Conservation (phyloP, 2,888 invertebrate species). For the Argyresthia albistria region DNA sequence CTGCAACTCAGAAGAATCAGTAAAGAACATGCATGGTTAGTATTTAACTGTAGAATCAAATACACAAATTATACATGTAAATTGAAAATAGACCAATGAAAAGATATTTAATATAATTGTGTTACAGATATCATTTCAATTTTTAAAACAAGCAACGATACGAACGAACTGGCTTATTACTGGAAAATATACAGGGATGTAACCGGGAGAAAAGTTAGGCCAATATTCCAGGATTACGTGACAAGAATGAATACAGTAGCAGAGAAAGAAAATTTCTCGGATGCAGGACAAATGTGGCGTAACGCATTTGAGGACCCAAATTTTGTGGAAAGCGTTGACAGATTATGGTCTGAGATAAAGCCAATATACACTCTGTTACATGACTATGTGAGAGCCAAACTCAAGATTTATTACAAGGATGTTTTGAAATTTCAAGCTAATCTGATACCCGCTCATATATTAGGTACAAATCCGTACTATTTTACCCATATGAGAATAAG, state of each 20-base stretch:
- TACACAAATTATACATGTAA: neutral
- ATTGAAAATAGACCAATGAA: neutral
- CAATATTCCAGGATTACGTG: conserved; percentile 74
- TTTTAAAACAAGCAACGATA: conserved; percentile 67
- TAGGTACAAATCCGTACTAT: conserved; percentile 56
- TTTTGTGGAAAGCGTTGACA: conserved; percentile 49
- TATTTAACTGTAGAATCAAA: neutral
- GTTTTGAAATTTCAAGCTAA: conserved; percentile 51
- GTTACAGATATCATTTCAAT: conserved; percentile 47
- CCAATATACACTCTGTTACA: conserved; percentile 78
- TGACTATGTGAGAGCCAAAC: conserved; percentile 72
- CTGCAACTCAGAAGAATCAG: conserved; percentile 41
- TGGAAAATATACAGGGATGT: conserved; percentile 78
- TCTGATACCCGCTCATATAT: conserved; percentile 78
- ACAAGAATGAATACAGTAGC: conserved; percentile 75
- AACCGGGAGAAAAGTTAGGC: conserved; percentile 74
- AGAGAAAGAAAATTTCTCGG: conserved; percentile 57
- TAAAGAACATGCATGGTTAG: conserved; percentile 56
- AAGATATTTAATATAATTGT: neutral
- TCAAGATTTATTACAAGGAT: conserved; percentile 62
- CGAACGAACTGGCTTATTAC: conserved; percentile 73
- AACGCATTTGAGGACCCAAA: conserved; percentile 53
- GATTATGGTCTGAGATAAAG: conserved; percentile 72
- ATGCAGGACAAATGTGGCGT: conserved; percentile 62
- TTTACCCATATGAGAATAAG: neutral